Evolutionary conservation across 2,888 invertebrate genomes (phyloP), one percentile per base, ranked within the genome.

Genomic region (Troglohyphantes excavatus): DNA sequence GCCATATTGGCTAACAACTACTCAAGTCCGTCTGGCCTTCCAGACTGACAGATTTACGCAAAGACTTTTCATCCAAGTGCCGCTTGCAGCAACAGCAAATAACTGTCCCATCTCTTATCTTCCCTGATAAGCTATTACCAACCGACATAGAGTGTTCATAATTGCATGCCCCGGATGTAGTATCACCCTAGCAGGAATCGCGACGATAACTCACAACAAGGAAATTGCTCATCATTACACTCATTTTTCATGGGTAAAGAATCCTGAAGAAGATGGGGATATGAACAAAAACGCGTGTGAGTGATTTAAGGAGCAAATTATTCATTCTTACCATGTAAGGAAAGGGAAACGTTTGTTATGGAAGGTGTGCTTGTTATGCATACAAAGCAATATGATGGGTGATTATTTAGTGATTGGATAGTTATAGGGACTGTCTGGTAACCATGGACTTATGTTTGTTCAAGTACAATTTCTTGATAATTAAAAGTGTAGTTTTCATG

Each of bases 171-270:
- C 53, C n/a, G 53, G 53, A 53, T 53, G n/a, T 53, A 53, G 53
- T 53, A 2, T n/a, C 6, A n/a, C 13, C 5, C 53, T 17, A n/a
- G n/a, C 2, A 53, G 13, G 5, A 17, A 13, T 53, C 53, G 53
- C 17, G n/a, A 9, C n/a, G 5, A 13, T n/a, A 53, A 53, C 53
- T 53, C 53, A n/a, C 53, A 53, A 53, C 9, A 53, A 53, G 53
- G 53, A 53, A 53, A 53, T 53, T 53, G 53, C 17, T 53, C 53
- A 53, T 53, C 17, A 53, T 53, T n/a, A 53, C 53, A n/a, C 53
- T n/a, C 53, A 53, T 53, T 53, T 53, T 53, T 53, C 53, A 53
- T n/a, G 17, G n/a, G n/a, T 53, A 53, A n/a, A n/a, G 53, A 53
- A 53, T 39, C 9, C 39, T 7, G 39, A 13, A 39, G 13, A 39